Conservation (phyloP, 2,797 vertebrate genomes). For the Epinephelus awoara region DNA sequence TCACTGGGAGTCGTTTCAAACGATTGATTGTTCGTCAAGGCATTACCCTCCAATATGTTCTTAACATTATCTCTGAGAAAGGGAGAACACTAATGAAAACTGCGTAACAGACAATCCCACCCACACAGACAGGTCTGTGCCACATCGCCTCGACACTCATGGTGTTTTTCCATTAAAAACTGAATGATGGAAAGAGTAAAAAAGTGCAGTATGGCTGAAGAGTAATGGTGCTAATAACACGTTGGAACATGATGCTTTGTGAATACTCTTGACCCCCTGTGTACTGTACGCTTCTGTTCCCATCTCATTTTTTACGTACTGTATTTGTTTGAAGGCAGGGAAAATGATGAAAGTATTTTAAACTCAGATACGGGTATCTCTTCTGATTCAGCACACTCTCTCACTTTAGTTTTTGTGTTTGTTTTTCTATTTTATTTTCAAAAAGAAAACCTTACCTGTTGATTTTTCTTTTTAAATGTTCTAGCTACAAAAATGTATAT, state of each 20-base stretch:
- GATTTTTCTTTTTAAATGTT: slow-evolving; percentile 89
- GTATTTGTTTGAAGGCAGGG: slow-evolving; percentile 85
- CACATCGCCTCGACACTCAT: slow-evolving; percentile 76
- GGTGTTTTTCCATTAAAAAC: slow-evolving; percentile 81
- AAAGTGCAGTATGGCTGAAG: slow-evolving; percentile 71
- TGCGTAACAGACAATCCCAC: slow-evolving; percentile 81
- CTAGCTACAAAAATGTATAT: slow-evolving; percentile 91
- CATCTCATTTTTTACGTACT: slow-evolving; percentile 83
- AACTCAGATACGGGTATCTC: slow-evolving; percentile 91
- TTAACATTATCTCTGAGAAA: slow-evolving; percentile 84
- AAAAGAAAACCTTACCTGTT: slow-evolving; percentile 79
- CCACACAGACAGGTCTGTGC: slow-evolving; percentile 78
- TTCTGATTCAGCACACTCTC: slow-evolving; percentile 89
- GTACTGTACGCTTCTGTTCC: slow-evolving; percentile 80
- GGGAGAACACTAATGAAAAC: slow-evolving; percentile 87
- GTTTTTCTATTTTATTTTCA: slow-evolving; percentile 70
- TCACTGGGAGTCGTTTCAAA: slow-evolving; percentile 77
- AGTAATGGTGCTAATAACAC: slow-evolving; percentile 88
- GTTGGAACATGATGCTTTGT: slow-evolving; percentile 87
- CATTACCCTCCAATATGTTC: slow-evolving; percentile 87
- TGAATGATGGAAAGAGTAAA: slow-evolving; percentile 76
- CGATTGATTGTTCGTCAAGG: slow-evolving; percentile 76
- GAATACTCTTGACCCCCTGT: slow-evolving; percentile 82
- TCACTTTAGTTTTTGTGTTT: slow-evolving; percentile 84
- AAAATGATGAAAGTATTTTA: slow-evolving; percentile 87